Percentiles rank a stretch among this genome's conserved stretches.
Evolutionary conservation across 1,140 invertebrate genomes (phyloP).

Genomic region (Bombus soroeensis): DNA sequence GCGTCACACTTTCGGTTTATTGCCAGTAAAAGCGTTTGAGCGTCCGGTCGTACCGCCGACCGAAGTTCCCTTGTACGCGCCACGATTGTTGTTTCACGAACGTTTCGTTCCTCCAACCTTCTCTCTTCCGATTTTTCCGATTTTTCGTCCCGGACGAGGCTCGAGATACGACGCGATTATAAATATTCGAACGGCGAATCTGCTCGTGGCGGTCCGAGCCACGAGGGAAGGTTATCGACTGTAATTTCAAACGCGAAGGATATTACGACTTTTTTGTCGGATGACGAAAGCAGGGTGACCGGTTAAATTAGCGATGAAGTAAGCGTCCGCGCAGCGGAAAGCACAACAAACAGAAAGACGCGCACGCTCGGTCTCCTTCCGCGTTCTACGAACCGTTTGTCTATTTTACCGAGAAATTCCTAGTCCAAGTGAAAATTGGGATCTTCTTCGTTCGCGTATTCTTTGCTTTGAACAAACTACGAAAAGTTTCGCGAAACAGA

Average conservation of each 20-base stretch:
- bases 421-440: too few species aligned
- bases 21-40: slow-evolving; percentile 46
- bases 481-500: neutral
- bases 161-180: neutral
- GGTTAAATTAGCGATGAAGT: slow-evolving; percentile 52
- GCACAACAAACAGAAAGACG: slow-evolving; percentile 34
- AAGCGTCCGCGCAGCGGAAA: slow-evolving; percentile 26
- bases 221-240: slow-evolving; percentile 31
- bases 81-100: slow-evolving; percentile 17
- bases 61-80: neutral
- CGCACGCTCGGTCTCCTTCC: slow-evolving; percentile 9
- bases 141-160: too few species aligned
- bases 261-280: slow-evolving; percentile 8
- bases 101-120: neutral
- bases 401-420: neutral
- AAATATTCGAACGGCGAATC: neutral
- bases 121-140: neutral
- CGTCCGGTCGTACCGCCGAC: neutral
- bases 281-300: slow-evolving; percentile 20
- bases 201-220: neutral
- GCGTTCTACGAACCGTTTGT: neutral
- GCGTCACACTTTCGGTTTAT: slow-evolving; percentile 49
- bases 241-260: slow-evolving; percentile 19
- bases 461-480: too few species aligned
- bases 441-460: neutral